A percentile compares a stretch with the other conserved stretches of the same genome.
Evolutionary conservation across 2,888 invertebrate genomes (phyloP).

Genomic region (Stenodema calcarata): DNA sequence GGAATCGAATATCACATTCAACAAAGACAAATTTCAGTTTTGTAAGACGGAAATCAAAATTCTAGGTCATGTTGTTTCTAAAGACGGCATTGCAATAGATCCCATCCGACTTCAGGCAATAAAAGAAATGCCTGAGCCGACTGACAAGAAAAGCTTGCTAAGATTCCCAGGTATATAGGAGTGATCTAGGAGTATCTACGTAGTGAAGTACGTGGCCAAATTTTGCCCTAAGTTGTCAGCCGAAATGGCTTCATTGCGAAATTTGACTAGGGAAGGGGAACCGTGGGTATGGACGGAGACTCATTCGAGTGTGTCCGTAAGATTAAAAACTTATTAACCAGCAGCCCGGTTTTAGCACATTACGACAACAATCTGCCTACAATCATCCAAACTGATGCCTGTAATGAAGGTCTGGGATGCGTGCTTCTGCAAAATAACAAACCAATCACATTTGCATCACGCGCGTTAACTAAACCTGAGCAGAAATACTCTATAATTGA

Average conservation of each 20-base stretch:
- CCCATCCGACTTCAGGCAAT: background rate
- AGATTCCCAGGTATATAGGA: background rate
- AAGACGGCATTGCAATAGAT: background rate
- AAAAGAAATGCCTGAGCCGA: conserved; percentile 24
- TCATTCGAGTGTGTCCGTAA: conserved; percentile 14
- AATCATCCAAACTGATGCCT: background rate
- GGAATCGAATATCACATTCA: conserved; percentile 3
- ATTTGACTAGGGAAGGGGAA: conserved; percentile 1
- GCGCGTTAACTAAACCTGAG: background rate
- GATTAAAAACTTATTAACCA: conserved; percentile 1
- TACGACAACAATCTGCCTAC: background rate
- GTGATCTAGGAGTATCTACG: no score
- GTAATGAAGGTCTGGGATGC: background rate
- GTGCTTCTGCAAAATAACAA: conserved; percentile 1
- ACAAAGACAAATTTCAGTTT: background rate
- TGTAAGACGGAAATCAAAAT: conserved; percentile 13
- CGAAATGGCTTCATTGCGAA: background rate
- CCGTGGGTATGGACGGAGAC: background rate
- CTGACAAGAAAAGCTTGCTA: background rate
- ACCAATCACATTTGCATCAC: conserved; percentile 5
- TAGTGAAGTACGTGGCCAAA: background rate
- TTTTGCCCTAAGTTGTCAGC: background rate
- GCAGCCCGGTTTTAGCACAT: background rate
- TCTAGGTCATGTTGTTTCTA: background rate
- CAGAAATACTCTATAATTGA: conserved; percentile 11